Percentiles rank a stretch among this genome's conserved stretches.
Conservation (phyloP, 2,888 invertebrate genomes). For the Trichopria drosophilae region DNA sequence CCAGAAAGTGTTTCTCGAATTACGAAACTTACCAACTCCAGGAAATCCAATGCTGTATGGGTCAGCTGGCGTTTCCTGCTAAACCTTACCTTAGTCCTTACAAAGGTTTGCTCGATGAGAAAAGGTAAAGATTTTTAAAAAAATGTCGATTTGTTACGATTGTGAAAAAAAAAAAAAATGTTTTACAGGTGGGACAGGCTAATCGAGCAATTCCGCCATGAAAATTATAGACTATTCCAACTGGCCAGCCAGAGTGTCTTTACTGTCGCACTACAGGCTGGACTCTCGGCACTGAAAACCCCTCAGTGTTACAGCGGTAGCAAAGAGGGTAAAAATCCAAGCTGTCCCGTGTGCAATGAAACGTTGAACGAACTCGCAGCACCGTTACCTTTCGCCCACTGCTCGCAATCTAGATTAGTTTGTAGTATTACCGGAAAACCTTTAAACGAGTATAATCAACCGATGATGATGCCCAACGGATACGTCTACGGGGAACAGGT, state of each 20-base stretch:
- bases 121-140: conserved; percentile 55
- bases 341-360: conserved; percentile 91
- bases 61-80: conserved; percentile 88
- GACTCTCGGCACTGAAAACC: conserved; percentile 86
- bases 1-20: conserved; percentile 86
- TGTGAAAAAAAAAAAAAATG: conserved; percentile 2
- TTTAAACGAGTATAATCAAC: conserved; percentile 96
- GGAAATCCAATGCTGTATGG: conserved; percentile 94
- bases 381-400: conserved; percentile 90
- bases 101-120: conserved; percentile 67
- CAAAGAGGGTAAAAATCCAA: conserved; percentile 71
- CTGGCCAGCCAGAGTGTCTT: conserved; percentile 88
- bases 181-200: conserved; percentile 76
- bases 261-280: conserved; percentile 89
- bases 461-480: conserved; percentile 98
- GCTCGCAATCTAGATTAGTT: conserved; percentile 91
- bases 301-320: conserved; percentile 72
- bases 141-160: neutral
- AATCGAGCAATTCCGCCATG: conserved; percentile 87
- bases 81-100: conserved; percentile 72
- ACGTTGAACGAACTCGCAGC: conserved; percentile 85
- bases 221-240: conserved; percentile 93
- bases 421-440: conserved; percentile 88
- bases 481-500: conserved; percentile 94
- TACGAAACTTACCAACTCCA: conserved; percentile 84